phyloP scores from a whole-genome alignment of 2,888 invertebrate species.

The Leptinotarsa peninsularis region DNA sequence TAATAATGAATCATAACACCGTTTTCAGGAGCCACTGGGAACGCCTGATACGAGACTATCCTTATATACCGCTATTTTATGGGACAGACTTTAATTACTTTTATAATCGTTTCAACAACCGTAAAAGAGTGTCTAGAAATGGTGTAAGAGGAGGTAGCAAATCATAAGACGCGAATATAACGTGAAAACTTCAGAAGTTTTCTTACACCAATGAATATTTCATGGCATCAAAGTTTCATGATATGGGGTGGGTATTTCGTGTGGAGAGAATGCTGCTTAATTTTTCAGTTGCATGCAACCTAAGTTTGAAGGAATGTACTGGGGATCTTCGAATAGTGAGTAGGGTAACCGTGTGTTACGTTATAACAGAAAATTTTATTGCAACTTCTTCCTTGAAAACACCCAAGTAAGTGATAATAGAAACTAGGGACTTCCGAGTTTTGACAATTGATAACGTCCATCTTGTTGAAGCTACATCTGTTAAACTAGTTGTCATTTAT shows the following conservation, averaged over 20 bases:
- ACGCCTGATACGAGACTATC: slow-evolving; percentile 30
- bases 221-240: slow-evolving; percentile 33
- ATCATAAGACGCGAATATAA: slow-evolving; percentile 55
- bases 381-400: too few species aligned
- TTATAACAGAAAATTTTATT: too few species aligned
- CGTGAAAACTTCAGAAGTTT: slow-evolving; percentile 55
- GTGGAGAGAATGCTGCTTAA: neutral
- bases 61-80: slow-evolving; percentile 47
- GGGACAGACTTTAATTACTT: slow-evolving; percentile 52
- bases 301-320: neutral
- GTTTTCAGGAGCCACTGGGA: slow-evolving; percentile 26
- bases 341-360: too few species aligned
- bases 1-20: neutral
- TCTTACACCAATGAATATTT: slow-evolving; percentile 53
- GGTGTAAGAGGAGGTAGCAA: slow-evolving; percentile 42
- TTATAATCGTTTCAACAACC: slow-evolving; percentile 52
- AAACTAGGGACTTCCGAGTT: too few species aligned
- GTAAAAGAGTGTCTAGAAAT: slow-evolving; percentile 43
- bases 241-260: slow-evolving; percentile 14
- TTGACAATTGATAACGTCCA: too few species aligned
- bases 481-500: too few species aligned
- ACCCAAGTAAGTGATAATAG: too few species aligned
- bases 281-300: neutral
- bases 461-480: too few species aligned
- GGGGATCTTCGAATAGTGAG: neutral